Conservation (phyloP, 2,888 invertebrate species). For the Eupeodes luniger region DNA sequence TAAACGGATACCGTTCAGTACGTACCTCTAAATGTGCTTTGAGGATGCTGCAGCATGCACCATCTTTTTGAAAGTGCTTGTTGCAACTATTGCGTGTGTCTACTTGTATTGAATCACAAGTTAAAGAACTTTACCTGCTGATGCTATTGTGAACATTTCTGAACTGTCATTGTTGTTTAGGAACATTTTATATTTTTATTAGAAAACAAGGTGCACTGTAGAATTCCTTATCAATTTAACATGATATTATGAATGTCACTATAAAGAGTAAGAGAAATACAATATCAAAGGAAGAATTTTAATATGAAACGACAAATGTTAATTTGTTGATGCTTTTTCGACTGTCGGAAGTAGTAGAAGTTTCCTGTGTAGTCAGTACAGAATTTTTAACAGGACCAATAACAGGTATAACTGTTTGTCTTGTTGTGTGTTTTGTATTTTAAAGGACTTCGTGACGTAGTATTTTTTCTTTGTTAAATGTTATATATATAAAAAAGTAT, state of each 20-base stretch:
- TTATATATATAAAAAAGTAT: too few species aligned
- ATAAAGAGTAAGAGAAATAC: neutral
- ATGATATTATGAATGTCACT: neutral
- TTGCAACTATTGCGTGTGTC: neutral
- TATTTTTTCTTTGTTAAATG: too few species aligned
- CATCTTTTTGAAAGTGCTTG: neutral
- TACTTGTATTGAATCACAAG: constrained; percentile 19
- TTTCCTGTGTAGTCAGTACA: too few species aligned
- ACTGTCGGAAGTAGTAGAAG: neutral
- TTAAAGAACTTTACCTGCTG: too few species aligned
- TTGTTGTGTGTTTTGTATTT: too few species aligned
- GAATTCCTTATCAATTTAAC: neutral
- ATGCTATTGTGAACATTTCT: constrained; percentile 36
- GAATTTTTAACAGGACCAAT: too few species aligned
- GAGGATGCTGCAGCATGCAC: neutral
- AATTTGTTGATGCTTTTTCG: neutral
- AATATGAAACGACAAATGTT: constrained; percentile 2
- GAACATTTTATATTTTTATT: neutral
- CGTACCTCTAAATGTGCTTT: neutral
- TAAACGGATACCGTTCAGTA: neutral
- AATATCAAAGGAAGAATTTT: neutral
- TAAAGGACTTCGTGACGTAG: too few species aligned
- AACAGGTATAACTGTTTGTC: too few species aligned
- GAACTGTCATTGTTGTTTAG: constrained; percentile 41
- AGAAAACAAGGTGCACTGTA: neutral